Base-by-base conservation (phyloP, 35 echinoderm and acorn worm genomes). In the Chiridota heheva region DNA sequence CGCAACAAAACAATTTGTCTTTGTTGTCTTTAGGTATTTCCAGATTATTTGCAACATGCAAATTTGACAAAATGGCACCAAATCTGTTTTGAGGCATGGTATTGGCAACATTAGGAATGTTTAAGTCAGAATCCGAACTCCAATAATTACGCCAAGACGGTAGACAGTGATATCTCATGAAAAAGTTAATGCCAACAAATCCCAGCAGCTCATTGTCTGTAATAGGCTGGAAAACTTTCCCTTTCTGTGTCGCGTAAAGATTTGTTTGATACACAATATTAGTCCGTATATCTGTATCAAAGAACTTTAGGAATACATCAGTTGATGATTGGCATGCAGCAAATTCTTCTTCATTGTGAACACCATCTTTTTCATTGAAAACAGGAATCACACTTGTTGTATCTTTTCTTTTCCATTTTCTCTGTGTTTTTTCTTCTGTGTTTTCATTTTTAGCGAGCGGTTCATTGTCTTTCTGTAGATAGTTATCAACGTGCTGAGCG, bases 111-210 rank as follows among this genome's bases (percentile, higher is more conserved):
- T 12, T 4, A 41, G 5, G 17, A 10, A 66, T 12, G 29, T 66
- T 18, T 12, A 76, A 15, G 48, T 76, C 42, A 15, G 34, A 12
- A 79, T 79, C 76, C 0, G 1, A 79, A 27, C 5, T 40, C 49
- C 28, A 79, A 38, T 44, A 68, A 20, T 69, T 1, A 37, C 40
- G 18, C 60, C 78, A 82, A 2, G 78, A 69, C 40, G 40, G 46
- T 51, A 53, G 42, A n/a, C 0, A 49, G 34, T 81, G 57, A 41
- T 83, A 83, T 4, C 63, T 46, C 81, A 71, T 83, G 66, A 2
- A 83, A 41, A 83, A 71, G 57, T 71, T 83, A 25, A 71, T 82
- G 30, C 78, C 78, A 43, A 82, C 36, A 68, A 82, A 82, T 37
- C 78, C 78, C 26, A 84, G 32, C 55, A 70, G 81, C 45, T 84